Conservation (phyloP, 1,140 invertebrate genomes). For the Eupristina koningsbergeri region DNA sequence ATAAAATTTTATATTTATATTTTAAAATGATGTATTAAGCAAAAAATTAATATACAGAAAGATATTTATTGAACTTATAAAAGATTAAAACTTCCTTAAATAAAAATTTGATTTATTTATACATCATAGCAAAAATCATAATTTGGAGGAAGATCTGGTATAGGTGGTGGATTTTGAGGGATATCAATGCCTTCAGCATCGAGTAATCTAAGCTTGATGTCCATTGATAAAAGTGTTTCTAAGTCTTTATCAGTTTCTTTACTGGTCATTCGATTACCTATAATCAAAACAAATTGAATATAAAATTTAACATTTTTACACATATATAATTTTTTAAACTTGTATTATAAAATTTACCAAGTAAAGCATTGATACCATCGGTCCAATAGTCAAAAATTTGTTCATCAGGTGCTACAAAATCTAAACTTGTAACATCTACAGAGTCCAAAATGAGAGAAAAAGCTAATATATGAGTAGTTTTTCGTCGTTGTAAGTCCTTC, state of each 20-base stretch:
- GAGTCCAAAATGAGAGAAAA: slow-evolving; percentile 91
- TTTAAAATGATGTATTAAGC: neutral
- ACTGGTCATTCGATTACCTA: slow-evolving; percentile 90
- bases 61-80: neutral
- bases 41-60: neutral
- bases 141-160: slow-evolving; percentile 90
- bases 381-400: slow-evolving; percentile 94
- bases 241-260: slow-evolving; percentile 91
- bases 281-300: slow-evolving; percentile 33
- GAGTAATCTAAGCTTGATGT: slow-evolving; percentile 93
- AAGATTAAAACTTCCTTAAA: neutral
- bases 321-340: slow-evolving; percentile 15
- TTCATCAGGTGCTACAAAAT: slow-evolving; percentile 95
- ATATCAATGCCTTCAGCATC: slow-evolving; percentile 96
- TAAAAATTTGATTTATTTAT: slow-evolving; percentile 57
- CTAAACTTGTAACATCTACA: slow-evolving; percentile 81
- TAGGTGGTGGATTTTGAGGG: slow-evolving; percentile 90
- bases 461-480: slow-evolving; percentile 86
- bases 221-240: slow-evolving; percentile 94
- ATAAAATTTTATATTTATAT: too few species aligned
- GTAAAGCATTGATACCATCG: slow-evolving; percentile 93
- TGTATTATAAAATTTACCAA: slow-evolving; percentile 73
- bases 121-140: slow-evolving; percentile 87
- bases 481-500: slow-evolving; percentile 87
- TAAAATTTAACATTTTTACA: slow-evolving; percentile 1